Evolutionary conservation across 2,888 invertebrate genomes (phyloP).

Genomic region (Drosophila austrosaltans): DNA sequence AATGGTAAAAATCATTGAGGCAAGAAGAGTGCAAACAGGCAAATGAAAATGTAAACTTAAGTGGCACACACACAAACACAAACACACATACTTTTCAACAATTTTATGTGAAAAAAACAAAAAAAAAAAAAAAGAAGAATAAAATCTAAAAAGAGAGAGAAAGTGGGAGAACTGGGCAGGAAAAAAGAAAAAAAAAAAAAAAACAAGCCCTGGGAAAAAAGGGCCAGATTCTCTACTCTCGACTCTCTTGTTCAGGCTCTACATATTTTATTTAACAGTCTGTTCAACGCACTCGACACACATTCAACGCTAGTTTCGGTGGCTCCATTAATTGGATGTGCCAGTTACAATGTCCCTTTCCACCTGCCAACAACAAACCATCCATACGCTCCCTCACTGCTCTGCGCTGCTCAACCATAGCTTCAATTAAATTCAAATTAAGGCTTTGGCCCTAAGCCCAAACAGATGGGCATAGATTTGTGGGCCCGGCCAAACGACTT

Average conservation of each 20-base stretch:
- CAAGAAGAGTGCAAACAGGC: constrained; percentile 42
- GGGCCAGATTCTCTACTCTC: constrained; percentile 56
- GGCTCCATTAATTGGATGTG: constrained; percentile 77
- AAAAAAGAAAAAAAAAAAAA: constrained; percentile 66
- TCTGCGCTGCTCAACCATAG: constrained; percentile 32
- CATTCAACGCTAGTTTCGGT: constrained; percentile 69
- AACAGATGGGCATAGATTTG: constrained; percentile 66
- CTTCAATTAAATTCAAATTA: constrained; percentile 78
- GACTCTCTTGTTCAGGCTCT: constrained; percentile 38
- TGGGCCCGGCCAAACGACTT: constrained; percentile 45
- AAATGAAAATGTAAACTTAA: constrained; percentile 77
- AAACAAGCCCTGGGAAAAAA: constrained; percentile 52
- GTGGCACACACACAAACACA: constrained; percentile 54
- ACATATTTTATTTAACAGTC: constrained; percentile 74
- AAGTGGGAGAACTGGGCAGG: constrained; percentile 37
- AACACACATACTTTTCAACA: constrained; percentile 29
- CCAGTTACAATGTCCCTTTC: constrained; percentile 62
- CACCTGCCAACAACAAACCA: background rate
- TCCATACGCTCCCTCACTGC: background rate
- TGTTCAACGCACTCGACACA: constrained; percentile 67
- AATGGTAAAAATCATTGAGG: constrained; percentile 73
- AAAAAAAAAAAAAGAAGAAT: constrained; percentile 12
- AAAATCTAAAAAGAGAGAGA: constrained; percentile 9
- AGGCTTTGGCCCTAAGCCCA: constrained; percentile 64
- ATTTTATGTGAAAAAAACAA: constrained; percentile 39